A percentile compares a stretch with the other conserved stretches of the same genome.
Evolutionary conservation across 2,797 vertebrate species (phyloP).

Genomic region (Tenualosa thibaudeaui): DNA sequence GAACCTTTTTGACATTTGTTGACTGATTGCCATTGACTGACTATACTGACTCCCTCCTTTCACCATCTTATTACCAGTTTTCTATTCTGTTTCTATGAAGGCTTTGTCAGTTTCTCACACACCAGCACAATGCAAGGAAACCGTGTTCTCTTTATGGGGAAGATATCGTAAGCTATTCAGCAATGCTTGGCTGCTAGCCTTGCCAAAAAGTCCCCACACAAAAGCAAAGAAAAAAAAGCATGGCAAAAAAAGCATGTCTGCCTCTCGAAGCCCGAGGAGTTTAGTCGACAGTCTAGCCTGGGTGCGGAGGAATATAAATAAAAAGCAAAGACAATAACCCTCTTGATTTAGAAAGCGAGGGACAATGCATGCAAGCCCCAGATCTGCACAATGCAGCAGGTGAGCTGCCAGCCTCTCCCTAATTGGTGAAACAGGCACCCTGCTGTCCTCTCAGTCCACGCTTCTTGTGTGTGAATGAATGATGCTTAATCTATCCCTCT

Average conservation of each 20-base stretch:
- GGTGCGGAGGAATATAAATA: background rate
- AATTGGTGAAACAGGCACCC: constrained; percentile 14
- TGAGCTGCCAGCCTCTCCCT: background rate
- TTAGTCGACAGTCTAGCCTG: background rate
- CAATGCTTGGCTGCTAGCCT: constrained; percentile 4
- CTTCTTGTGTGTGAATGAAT: constrained; percentile 11
- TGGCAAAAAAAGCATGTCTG: background rate
- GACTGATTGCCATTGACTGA: background rate
- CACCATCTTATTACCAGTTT: background rate
- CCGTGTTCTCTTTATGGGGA: background rate
- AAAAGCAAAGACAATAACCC: constrained; percentile 16
- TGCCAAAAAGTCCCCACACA: background rate
- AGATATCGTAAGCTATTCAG: background rate
- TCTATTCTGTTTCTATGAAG: background rate
- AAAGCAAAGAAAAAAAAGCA: background rate
- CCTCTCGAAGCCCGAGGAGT: background rate
- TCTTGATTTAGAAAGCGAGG: background rate
- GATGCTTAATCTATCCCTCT: background rate
- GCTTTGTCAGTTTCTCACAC: background rate
- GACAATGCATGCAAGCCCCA: background rate
- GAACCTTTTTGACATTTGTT: background rate
- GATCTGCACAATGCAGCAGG: background rate
- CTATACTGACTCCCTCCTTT: background rate
- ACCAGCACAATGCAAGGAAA: background rate
- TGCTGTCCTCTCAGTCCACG: background rate